phyloP scores from a whole-genome alignment of 2,797 vertebrate genomes.

The Iguana delicatissima region DNA sequence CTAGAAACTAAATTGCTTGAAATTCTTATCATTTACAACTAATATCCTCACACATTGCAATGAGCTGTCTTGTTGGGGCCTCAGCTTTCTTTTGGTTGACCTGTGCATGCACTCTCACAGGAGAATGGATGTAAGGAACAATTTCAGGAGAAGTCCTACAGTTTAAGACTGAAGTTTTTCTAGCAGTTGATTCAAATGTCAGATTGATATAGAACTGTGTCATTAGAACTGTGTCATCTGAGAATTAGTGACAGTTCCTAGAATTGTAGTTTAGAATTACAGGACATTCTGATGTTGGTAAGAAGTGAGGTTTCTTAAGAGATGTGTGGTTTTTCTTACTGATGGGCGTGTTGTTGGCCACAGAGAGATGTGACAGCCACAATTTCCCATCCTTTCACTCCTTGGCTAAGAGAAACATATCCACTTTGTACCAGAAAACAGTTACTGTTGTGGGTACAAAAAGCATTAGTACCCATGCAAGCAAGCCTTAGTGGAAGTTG shows the following conservation, averaged over 20 bases:
- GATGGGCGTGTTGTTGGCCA: not conserved
- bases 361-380: not conserved
- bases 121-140: not conserved
- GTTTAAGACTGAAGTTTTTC: not conserved
- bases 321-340: not conserved
- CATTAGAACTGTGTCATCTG: not conserved
- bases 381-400: not conserved
- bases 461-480: not conserved
- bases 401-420: not conserved
- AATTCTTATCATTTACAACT: constrained; percentile 20
- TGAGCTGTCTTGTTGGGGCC: not conserved
- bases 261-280: not conserved
- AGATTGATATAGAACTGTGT: not conserved
- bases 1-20: constrained; percentile 46
- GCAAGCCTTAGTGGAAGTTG: not conserved
- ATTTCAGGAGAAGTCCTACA: no score
- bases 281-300: not conserved
- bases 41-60: not conserved
- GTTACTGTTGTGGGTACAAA: not conserved
- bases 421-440: not conserved
- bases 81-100: not conserved
- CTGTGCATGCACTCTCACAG: not conserved
- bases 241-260: not conserved
- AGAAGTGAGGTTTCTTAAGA: not conserved
- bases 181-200: not conserved